These are phyloP conservation scores for Zapornia atra DNA, from an alignment of 2,113 vertebrate genomes.

Conservation along the genomic window DNA sequence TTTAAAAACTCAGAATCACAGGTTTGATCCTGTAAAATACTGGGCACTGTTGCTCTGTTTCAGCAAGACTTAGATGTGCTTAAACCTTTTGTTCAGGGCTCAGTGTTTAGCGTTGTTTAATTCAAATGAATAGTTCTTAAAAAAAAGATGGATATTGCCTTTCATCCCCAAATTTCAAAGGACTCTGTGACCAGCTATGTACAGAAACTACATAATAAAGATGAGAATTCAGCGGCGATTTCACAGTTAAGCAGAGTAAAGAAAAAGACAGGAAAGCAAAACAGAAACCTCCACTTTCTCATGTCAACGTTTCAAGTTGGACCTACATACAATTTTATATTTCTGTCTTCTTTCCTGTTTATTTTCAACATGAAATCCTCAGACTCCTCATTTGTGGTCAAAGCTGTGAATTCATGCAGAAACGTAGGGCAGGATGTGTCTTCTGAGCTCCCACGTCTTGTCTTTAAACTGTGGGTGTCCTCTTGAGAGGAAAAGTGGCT, in stretches of 20 bases:
- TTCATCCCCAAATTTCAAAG: conserved; percentile 37
- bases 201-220: background rate
- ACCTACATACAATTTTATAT: background rate
- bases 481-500: background rate
- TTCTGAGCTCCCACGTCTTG: background rate
- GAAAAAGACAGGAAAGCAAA: background rate
- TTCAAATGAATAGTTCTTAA: conserved; percentile 31
- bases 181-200: background rate
- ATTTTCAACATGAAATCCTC: background rate
- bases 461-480: background rate
- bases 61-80: background rate
- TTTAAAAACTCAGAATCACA: background rate
- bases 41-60: background rate
- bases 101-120: conserved; percentile 27
- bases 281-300: background rate
- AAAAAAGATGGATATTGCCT: background rate
- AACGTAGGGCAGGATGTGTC: background rate
- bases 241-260: background rate
- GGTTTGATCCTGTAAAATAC: conserved; percentile 2
- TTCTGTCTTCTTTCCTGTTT: background rate
- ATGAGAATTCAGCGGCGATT: background rate
- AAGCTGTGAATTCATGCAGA: conserved; percentile 16
- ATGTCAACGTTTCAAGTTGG: background rate
- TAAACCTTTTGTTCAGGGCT: conserved; percentile 28
- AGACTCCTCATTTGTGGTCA: background rate